A percentile compares a stretch with the other conserved stretches of the same genome.
These are phyloP conservation scores for Halisarca cf. caerulea DNA, from an alignment of 37 sponge, comb jelly and placozoan species.

Conservation along the genomic window DNA sequence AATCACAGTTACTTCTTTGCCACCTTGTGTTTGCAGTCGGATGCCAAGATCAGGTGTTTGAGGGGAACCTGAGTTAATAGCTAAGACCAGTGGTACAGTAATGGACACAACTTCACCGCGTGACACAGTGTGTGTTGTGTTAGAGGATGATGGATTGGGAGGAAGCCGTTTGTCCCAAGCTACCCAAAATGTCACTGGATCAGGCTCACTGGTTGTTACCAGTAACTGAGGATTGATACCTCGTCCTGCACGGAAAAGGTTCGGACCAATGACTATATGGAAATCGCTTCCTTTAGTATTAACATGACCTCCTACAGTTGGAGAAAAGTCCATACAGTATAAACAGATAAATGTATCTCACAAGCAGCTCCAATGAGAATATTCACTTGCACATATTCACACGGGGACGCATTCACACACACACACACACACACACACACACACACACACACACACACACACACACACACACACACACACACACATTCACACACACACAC, in stretches of 20 bases:
- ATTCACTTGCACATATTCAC: too few species aligned
- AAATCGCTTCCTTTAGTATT: neutral
- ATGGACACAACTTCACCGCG: neutral
- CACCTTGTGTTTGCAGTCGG: neutral
- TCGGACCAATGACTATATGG: neutral
- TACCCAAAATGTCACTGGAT: neutral
- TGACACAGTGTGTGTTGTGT: neutral
- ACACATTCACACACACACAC: neutral
- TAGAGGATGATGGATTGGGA: neutral
- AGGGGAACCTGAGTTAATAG: neutral
- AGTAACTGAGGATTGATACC: neutral
- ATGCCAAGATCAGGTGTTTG: neutral
- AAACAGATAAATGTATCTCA: too few species aligned
- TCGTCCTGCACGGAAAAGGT: neutral
- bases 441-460: neutral
- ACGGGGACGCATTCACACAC: too few species aligned
- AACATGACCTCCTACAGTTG: neutral
- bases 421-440: too few species aligned
- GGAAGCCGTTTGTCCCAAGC: neutral
- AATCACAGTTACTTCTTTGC: conserved; percentile 10
- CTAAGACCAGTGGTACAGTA: neutral
- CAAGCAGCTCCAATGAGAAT: too few species aligned
- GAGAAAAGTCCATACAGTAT: too few species aligned
- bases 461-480: neutral
- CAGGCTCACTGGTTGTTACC: conserved; percentile 26